Evolutionary conservation across 2,888 invertebrate species (phyloP).

Genomic region (Polydrusus cervinus): DNA sequence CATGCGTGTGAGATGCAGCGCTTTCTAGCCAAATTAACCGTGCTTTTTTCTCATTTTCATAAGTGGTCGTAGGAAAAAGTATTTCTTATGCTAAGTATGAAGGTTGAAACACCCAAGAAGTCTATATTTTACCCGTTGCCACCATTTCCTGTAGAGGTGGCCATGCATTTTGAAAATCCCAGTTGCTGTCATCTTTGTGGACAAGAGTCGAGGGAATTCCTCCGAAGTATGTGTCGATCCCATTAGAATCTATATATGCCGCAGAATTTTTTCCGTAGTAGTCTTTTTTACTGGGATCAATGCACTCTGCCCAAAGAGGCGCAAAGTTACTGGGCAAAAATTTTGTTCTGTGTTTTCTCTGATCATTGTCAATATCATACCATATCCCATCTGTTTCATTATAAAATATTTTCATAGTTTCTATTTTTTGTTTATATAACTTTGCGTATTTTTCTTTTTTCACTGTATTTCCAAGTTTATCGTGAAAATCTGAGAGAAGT

Average conservation of each 20-base stretch:
- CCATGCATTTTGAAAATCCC: conserved; percentile 92
- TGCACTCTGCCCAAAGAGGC: conserved; percentile 80
- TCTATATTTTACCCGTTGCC: conserved; percentile 70
- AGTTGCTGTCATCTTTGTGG: conserved; percentile 82
- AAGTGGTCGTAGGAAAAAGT: too few relatives aligned
- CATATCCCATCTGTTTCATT: conserved; percentile 80
- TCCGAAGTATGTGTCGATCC: conserved; percentile 72
- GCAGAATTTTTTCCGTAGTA: conserved; percentile 73
- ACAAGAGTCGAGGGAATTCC: conserved; percentile 81
- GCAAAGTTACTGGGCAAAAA: conserved; percentile 84
- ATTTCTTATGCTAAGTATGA: too few relatives aligned
- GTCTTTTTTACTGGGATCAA: conserved; percentile 53
- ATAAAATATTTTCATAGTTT: conserved; percentile 83
- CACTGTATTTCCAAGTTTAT: conserved; percentile 71
- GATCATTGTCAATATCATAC: conserved; percentile 83
- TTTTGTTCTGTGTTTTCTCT: conserved; percentile 75
- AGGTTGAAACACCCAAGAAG: too few relatives aligned
- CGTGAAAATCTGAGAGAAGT: conserved; percentile 77
- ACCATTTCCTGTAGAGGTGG: conserved; percentile 86
- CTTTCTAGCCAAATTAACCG: too few relatives aligned
- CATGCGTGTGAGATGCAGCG: too few relatives aligned
- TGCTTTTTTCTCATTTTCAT: too few relatives aligned
- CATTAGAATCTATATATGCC: conserved; percentile 72
- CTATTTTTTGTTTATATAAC: conserved; percentile 73
- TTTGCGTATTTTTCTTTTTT: conserved; percentile 73